Evolutionary conservation across 2,113 vertebrate genomes (phyloP).

Genomic region (Madoqua kirkii): DNA sequence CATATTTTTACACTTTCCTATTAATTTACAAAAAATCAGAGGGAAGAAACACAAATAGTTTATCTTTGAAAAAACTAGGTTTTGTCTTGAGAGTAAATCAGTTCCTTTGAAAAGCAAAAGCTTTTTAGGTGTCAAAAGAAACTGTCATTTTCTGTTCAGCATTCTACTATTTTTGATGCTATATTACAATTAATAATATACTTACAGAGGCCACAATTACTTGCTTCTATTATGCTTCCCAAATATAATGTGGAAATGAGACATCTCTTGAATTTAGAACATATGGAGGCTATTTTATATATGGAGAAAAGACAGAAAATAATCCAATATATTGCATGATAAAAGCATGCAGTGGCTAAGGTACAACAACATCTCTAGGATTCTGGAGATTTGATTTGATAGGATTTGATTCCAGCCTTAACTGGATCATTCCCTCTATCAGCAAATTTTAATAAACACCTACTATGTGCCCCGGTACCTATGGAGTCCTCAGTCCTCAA

Average conservation of each 20-base stretch:
- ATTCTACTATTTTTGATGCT: not conserved
- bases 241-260: slow-evolving; percentile 2
- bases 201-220: not conserved
- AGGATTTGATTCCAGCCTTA: not conserved
- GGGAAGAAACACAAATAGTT: not conserved
- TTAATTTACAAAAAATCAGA: not conserved
- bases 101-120: not conserved
- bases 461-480: not conserved
- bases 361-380: not conserved
- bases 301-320: not conserved
- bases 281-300: not conserved
- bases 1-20: not conserved
- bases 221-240: not conserved
- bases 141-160: not conserved
- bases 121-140: not conserved
- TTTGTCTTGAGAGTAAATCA: slow-evolving; percentile 1
- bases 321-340: not conserved
- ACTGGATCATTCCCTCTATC: not conserved
- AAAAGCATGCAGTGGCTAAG: not conserved
- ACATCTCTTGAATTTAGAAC: not conserved
- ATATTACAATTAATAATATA: not conserved
- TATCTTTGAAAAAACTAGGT: not conserved
- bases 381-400: not conserved
- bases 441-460: slow-evolving; percentile 3
- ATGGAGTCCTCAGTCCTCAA: not conserved